These are phyloP conservation scores for Spodoptera exigua DNA, from an alignment of 2,888 invertebrate species.

Conservation along the genomic window DNA sequence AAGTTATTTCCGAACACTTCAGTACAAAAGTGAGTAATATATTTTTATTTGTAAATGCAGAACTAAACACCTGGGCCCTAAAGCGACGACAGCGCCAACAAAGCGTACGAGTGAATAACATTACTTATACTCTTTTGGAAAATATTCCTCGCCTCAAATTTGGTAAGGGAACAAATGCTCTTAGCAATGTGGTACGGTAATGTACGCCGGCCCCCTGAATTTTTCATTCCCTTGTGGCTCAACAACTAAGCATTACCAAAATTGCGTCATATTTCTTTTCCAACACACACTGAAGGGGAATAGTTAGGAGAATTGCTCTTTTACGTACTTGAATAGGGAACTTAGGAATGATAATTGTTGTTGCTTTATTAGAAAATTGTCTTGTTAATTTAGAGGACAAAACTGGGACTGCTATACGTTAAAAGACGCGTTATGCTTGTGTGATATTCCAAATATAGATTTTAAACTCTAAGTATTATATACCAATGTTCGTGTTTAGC, in stretches of 20 bases:
- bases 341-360: slow-evolving; percentile 66
- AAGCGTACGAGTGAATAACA: slow-evolving; percentile 62
- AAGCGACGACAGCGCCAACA: slow-evolving; percentile 53
- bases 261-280: slow-evolving; percentile 89
- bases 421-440: no score
- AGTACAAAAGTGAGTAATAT: slow-evolving; percentile 9
- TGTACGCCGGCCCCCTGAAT: slow-evolving; percentile 87
- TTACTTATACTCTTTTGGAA: slow-evolving; percentile 72
- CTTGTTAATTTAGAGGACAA: no score
- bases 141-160: slow-evolving; percentile 79
- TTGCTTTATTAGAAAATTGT: slow-evolving; percentile 11
- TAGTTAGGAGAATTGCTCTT: slow-evolving; percentile 82
- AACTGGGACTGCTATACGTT: no score
- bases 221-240: slow-evolving; percentile 88
- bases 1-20: slow-evolving; percentile 20
- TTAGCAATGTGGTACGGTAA: slow-evolving; percentile 84
- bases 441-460: no score
- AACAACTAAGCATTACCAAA: slow-evolving; percentile 89
- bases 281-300: slow-evolving; percentile 78
- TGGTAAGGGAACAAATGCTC: slow-evolving; percentile 81
- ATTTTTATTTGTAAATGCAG: slow-evolving; percentile 51
- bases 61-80: slow-evolving; percentile 60
- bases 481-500: no score
- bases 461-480: no score
- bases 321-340: slow-evolving; percentile 67